Percentiles rank a stretch among this genome's conserved stretches.
phyloP scores from a whole-genome alignment of 2,888 invertebrate species.

The Euzophera pinguis region DNA sequence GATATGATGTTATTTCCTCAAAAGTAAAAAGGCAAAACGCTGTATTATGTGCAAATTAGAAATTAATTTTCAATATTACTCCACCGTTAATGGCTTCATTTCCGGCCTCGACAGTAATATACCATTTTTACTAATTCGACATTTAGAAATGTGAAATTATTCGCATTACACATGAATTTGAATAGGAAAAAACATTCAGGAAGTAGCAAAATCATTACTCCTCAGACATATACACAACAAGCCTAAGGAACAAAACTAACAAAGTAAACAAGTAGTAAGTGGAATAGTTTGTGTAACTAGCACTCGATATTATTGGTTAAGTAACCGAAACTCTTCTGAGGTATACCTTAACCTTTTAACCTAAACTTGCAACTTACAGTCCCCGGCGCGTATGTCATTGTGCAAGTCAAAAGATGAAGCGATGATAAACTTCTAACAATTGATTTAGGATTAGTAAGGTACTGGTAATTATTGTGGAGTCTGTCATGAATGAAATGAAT shows the following conservation, averaged over 20 bases:
- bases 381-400: slow-evolving; percentile 10
- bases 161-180: background rate
- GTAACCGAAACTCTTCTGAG: slow-evolving; percentile 35
- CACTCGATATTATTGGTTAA: slow-evolving; percentile 39
- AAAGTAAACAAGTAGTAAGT: slow-evolving; percentile 29
- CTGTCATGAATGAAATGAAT: too few species aligned
- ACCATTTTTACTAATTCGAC: too few species aligned
- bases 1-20: too few species aligned
- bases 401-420: slow-evolving; percentile 15
- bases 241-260: slow-evolving; percentile 21
- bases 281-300: slow-evolving; percentile 34
- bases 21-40: too few species aligned
- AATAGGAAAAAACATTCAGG: background rate
- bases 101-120: too few species aligned
- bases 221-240: slow-evolving; percentile 21
- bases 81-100: too few species aligned
- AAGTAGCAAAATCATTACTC: background rate
- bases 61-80: too few species aligned
- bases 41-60: too few species aligned
- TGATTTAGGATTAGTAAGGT: too few species aligned
- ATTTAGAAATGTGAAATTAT: too few species aligned
- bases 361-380: slow-evolving; percentile 29
- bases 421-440: too few species aligned
- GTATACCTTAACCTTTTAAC: slow-evolving; percentile 21
- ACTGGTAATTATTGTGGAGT: too few species aligned